These are phyloP conservation scores for Opisthograptis luteolata DNA, from an alignment of 2,888 invertebrate species.

Conservation along the genomic window DNA sequence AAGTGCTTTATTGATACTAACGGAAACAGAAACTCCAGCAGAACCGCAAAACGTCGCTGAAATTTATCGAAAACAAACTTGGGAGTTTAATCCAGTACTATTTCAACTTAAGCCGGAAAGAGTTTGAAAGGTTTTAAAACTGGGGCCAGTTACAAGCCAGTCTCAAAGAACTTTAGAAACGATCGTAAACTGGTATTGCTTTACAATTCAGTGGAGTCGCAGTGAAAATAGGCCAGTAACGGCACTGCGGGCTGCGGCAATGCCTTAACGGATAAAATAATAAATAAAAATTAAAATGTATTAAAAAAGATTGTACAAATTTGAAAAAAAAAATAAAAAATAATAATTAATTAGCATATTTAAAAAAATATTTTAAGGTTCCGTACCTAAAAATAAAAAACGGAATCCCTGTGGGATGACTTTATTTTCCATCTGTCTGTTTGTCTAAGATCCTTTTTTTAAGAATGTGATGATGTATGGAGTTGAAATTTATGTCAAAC, in stretches of 20 bases:
- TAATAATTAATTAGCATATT: too few species aligned
- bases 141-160: slow-evolving; percentile 12
- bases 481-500: too few species aligned
- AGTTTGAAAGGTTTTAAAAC: slow-evolving; percentile 20
- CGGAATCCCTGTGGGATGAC: too few species aligned
- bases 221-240: neutral
- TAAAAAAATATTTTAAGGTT: too few species aligned
- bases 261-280: too few species aligned
- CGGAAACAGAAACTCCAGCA: slow-evolving; percentile 2
- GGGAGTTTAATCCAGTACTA: slow-evolving; percentile 4
- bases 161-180: slow-evolving; percentile 8
- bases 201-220: neutral
- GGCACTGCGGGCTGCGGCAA: too few species aligned
- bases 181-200: slow-evolving; percentile 12
- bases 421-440: too few species aligned
- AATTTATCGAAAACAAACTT: slow-evolving; percentile 15
- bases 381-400: neutral
- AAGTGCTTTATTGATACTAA: neutral
- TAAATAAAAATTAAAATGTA: too few species aligned
- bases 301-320: too few species aligned
- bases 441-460: too few species aligned
- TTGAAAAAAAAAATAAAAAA: too few species aligned
- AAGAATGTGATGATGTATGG: too few species aligned
- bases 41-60: slow-evolving; percentile 1
- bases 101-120: slow-evolving; percentile 12